These are phyloP conservation scores for Naja naja DNA, from an alignment of 2,113 vertebrate genomes.

Conservation along the genomic window DNA sequence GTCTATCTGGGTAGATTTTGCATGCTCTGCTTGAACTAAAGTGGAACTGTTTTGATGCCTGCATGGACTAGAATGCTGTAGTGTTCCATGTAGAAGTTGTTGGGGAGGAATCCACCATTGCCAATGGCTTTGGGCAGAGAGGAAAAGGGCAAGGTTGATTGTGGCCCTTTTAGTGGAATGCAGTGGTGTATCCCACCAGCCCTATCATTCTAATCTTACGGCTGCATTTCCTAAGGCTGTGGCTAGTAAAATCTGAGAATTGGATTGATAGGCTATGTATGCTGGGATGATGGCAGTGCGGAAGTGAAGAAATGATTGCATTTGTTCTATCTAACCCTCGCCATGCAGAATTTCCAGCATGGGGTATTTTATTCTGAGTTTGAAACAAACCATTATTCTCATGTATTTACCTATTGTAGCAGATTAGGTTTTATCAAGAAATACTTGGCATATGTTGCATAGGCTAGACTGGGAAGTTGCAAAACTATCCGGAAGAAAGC, in stretches of 20 bases:
- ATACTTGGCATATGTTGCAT: background rate
- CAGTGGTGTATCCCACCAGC: background rate
- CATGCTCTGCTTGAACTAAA: background rate
- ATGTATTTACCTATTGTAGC: background rate
- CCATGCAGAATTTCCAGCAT: background rate
- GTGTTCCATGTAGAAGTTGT: background rate
- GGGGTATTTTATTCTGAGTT: background rate
- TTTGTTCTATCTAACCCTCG: background rate
- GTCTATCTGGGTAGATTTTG: background rate
- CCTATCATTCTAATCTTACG: background rate
- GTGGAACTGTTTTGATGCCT: background rate
- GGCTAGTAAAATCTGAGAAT: background rate
- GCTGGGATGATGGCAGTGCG: background rate
- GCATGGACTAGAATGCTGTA: background rate
- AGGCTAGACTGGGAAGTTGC: background rate
- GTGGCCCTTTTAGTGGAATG: background rate
- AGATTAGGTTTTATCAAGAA: background rate
- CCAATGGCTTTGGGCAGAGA: background rate
- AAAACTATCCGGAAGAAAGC: background rate
- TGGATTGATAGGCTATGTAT: background rate
- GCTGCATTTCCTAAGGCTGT: background rate
- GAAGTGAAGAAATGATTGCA: background rate
- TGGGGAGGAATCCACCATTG: background rate
- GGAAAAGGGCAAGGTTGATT: background rate
- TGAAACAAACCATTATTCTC: background rate